phyloP scores from a whole-genome alignment of 2,113 vertebrate genomes.

The Seriola aureovittata region DNA sequence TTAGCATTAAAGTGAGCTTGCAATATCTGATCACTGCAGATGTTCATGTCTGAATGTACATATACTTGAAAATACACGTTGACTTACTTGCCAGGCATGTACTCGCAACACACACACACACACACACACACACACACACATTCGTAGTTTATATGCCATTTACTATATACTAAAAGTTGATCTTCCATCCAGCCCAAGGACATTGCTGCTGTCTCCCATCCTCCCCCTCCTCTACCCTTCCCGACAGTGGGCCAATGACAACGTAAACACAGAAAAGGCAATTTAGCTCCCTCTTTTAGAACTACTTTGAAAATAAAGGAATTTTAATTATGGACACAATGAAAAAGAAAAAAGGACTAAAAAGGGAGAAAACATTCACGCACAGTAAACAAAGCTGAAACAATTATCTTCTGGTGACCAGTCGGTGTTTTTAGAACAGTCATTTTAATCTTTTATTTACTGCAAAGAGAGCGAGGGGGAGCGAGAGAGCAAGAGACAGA shows the following conservation, averaged over 20 bases:
- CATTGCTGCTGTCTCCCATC: slow-evolving; percentile 70
- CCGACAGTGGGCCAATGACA: slow-evolving; percentile 83
- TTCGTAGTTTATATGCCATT: slow-evolving; percentile 31
- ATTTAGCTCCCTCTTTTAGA: slow-evolving; percentile 86
- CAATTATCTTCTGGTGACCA: slow-evolving; percentile 90
- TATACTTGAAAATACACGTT: slow-evolving; percentile 5
- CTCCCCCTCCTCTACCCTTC: slow-evolving; percentile 73
- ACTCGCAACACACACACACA: slow-evolving; percentile 7
- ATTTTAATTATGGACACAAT: slow-evolving; percentile 89
- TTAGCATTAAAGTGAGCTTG: slow-evolving; percentile 31
- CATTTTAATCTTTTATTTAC: slow-evolving; percentile 90
- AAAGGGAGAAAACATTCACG: slow-evolving; percentile 84
- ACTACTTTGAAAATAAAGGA: slow-evolving; percentile 89
- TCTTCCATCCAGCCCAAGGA: slow-evolving; percentile 84
- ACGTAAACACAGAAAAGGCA: slow-evolving; percentile 87
- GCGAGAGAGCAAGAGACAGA: slow-evolving; percentile 64
- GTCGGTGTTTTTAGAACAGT: slow-evolving; percentile 88
- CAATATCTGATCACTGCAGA: slow-evolving; percentile 20
- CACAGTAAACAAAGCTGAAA: slow-evolving; percentile 89
- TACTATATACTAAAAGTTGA: slow-evolving; percentile 76
- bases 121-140: neutral
- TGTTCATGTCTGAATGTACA: slow-evolving; percentile 15
- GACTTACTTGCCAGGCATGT: neutral
- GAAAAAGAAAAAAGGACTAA: slow-evolving; percentile 85
- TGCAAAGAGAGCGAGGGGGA: slow-evolving; percentile 80